A percentile compares a stretch with the other conserved stretches of the same genome.
phyloP scores from a whole-genome alignment of 2,113 vertebrate species.

The Cyprinodon tularosa region DNA sequence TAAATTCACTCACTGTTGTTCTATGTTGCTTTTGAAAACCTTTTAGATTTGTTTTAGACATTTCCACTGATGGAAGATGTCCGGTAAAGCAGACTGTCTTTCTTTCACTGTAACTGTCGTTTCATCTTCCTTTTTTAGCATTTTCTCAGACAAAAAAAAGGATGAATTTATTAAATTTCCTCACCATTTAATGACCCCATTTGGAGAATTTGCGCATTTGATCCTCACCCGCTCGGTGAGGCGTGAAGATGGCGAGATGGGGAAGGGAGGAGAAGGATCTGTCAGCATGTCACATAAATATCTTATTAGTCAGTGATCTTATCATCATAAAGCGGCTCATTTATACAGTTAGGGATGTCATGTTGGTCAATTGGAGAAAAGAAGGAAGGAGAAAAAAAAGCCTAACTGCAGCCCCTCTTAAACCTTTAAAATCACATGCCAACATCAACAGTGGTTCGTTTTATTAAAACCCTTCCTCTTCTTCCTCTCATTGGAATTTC shows the following conservation, averaged over 20 bases:
- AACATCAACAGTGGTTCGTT: conserved; percentile 51
- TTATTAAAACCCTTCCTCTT: no score
- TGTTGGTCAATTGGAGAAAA: conserved; percentile 85
- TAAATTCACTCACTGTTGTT: not conserved
- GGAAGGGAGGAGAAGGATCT: conserved; percentile 79
- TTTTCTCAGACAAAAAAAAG: conserved; percentile 35
- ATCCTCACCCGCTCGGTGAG: conserved; percentile 75
- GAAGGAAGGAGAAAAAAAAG: conserved; percentile 53
- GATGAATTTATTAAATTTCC: conserved; percentile 81
- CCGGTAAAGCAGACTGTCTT: not conserved
- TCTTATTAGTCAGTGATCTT: conserved; percentile 95
- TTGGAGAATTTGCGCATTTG: conserved; percentile 79
- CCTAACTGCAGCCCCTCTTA: conserved; percentile 80
- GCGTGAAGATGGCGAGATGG: conserved; percentile 72
- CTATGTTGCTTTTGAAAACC: not conserved
- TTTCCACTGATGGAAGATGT: not conserved
- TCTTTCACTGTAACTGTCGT: conserved; percentile 12
- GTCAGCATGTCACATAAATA: conserved; percentile 96
- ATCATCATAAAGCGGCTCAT: conserved; percentile 93
- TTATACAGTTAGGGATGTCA: conserved; percentile 89
- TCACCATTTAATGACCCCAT: conserved; percentile 81
- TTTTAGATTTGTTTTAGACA: not conserved
- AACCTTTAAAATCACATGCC: conserved; percentile 76
- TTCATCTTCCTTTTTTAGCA: conserved; percentile 56
- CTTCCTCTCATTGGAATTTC: no score